These are phyloP conservation scores for Ruditapes philippinarum DNA, from an alignment of 1,140 invertebrate species.

Conservation along the genomic window DNA sequence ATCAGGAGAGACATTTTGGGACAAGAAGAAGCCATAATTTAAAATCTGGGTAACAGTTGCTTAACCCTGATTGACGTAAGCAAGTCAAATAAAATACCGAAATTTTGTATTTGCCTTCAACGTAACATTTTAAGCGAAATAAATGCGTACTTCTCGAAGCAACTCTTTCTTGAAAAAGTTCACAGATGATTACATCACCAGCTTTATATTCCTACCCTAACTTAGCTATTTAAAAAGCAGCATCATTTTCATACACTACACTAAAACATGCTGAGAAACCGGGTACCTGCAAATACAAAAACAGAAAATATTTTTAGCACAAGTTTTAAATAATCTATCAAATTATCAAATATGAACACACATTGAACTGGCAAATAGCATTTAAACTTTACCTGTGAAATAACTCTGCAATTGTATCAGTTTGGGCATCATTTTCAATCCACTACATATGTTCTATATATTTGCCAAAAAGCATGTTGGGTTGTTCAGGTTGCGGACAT, in stretches of 20 bases:
- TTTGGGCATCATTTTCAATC: neutral
- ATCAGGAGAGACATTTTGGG: neutral
- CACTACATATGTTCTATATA: conserved; percentile 38
- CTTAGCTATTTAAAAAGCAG: neutral
- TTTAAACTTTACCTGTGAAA: conserved; percentile 5
- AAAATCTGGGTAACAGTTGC: neutral
- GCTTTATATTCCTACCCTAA: neutral
- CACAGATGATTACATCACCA: neutral
- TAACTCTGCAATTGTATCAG: conserved; percentile 38
- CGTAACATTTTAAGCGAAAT: neutral
- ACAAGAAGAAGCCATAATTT: neutral
- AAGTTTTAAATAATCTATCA: neutral
- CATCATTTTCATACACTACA: neutral
- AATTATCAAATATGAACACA: neutral
- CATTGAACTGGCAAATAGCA: neutral
- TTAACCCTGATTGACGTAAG: neutral
- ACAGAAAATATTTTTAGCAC: neutral
- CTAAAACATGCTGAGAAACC: neutral
- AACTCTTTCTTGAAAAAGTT: neutral
- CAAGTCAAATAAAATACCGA: neutral
- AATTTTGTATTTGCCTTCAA: neutral
- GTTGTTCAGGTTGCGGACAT: neutral
- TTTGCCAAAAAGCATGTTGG: conserved; percentile 27
- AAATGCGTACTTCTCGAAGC: neutral
- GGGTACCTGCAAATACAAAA: neutral